phyloP scores from a whole-genome alignment of 2,797 vertebrate genomes.

The Poliocrania exsul region DNA sequence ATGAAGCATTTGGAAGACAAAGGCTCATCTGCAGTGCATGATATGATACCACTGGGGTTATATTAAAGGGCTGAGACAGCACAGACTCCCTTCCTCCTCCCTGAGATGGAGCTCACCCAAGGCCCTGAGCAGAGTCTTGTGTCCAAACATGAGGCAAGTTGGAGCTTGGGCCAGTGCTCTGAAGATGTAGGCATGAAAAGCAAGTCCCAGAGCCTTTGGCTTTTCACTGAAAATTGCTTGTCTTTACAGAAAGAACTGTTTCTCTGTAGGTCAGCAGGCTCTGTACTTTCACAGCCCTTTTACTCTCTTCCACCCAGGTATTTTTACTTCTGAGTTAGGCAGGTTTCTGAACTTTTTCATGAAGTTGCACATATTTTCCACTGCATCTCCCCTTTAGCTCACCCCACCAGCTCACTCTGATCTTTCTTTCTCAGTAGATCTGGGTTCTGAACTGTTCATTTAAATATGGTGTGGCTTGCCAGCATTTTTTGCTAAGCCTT shows the following conservation, averaged over 20 bases:
- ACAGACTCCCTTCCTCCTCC: background rate
- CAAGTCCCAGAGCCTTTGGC: background rate
- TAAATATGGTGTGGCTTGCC: constrained; percentile 17
- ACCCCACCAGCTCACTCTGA: background rate
- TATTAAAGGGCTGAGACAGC: background rate
- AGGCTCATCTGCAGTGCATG: background rate
- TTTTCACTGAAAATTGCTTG: background rate
- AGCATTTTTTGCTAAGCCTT: constrained; percentile 13
- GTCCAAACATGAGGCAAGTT: constrained; percentile 52
- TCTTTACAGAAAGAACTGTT: background rate
- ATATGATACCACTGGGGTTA: background rate
- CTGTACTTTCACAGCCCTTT: background rate
- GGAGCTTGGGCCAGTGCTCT: constrained; percentile 11
- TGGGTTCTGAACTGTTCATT: constrained; percentile 22
- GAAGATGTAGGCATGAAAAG: background rate
- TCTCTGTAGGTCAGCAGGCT: background rate
- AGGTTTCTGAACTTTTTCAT: background rate
- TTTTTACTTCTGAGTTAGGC: background rate
- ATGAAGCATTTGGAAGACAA: background rate
- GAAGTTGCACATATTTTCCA: constrained; percentile 39
- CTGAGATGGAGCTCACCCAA: constrained; percentile 25
- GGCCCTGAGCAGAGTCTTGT: constrained; percentile 20
- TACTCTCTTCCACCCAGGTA: background rate
- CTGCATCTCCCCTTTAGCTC: background rate
- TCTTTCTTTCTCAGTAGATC: constrained; percentile 5